A percentile compares a stretch with the other conserved stretches of the same genome.
Evolutionary conservation across 2,888 invertebrate species (phyloP).

Genomic region (Drosophila stalkeri): DNA sequence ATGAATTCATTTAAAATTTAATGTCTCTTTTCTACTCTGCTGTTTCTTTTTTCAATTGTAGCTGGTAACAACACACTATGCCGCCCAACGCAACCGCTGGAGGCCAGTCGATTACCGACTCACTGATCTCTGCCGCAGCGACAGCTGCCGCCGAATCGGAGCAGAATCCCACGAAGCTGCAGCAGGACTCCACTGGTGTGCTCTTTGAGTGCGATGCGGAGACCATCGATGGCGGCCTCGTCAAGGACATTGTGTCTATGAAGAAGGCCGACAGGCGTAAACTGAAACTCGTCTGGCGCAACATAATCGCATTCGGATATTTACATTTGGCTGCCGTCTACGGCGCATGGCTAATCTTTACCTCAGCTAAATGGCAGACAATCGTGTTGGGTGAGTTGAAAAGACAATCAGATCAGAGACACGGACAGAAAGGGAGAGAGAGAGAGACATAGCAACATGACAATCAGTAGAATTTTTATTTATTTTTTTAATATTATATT

Average conservation of each 20-base stretch:
- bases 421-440: neutral
- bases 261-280: conserved; percentile 87
- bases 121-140: conserved; percentile 69
- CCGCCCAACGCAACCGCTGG: conserved; percentile 87
- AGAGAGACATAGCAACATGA: conserved; percentile 1
- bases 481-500: neutral
- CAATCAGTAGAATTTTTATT: conserved; percentile 9
- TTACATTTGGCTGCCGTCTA: conserved; percentile 91
- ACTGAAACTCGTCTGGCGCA: conserved; percentile 91
- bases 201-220: conserved; percentile 89
- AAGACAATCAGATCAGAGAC: neutral
- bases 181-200: conserved; percentile 86
- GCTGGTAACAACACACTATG: conserved; percentile 83
- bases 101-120: conserved; percentile 81
- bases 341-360: conserved; percentile 90
- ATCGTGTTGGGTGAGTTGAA: conserved; percentile 89
- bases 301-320: conserved; percentile 91
- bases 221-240: conserved; percentile 87
- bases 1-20: conserved; percentile 29
- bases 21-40: conserved; percentile 17
- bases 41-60: conserved; percentile 6
- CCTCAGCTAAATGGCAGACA: conserved; percentile 91
- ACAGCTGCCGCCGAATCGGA: conserved; percentile 66
- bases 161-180: conserved; percentile 73
- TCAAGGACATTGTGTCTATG: conserved; percentile 86